Evolutionary conservation across 2,113 vertebrate species (phyloP), one percentile per base, ranked within the genome.

Genomic region (Dromas ardeola): DNA sequence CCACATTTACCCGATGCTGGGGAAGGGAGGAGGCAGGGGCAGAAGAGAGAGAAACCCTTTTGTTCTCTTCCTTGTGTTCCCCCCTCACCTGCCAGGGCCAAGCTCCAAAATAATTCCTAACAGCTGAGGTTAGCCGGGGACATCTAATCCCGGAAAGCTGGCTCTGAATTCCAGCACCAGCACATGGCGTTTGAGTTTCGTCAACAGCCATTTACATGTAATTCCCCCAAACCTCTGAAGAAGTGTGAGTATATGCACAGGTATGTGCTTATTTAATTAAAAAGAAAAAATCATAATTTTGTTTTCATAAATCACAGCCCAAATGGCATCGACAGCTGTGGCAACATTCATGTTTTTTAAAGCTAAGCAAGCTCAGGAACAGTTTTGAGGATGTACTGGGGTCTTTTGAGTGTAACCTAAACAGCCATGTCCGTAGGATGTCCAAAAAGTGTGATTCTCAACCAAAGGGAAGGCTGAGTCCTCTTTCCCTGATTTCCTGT

Each of bases 41-140:
- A 93, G 69, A 79, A 80, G 42, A 92, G 50, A 91, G 52, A 96
- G 80, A 95, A 95, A 92, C 50, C 29, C 79, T 95, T 97, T 97
- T 98, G 97, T 97, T 97, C 92, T 96, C 82, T 27, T 95, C 26
- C 66, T 96, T 9, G 6, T 59, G 12, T 69, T n/a, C 90, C 50
- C 52, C 63, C 56, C 36, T 91, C 87, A 95, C 78, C 97, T 98
- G 95, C 58, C 83, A 93, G 36, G 91, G 94, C 81, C 90, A 90
- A 95, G 81, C 52, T 92, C 82, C 91, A 93, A 88, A 76, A 69
- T 97, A 95, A 97, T 97, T 91, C 88, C 77, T 73, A 96, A 92
- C 96, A 92, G 94, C 88, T 97, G 94, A 95, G 93, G 93, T 96
- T 94, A 97, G 77, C 55, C 11, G 26, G 92, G 87, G 88, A 59